Conservation (phyloP, 2,113 vertebrate species). For the Phalacrocorax carbo region DNA sequence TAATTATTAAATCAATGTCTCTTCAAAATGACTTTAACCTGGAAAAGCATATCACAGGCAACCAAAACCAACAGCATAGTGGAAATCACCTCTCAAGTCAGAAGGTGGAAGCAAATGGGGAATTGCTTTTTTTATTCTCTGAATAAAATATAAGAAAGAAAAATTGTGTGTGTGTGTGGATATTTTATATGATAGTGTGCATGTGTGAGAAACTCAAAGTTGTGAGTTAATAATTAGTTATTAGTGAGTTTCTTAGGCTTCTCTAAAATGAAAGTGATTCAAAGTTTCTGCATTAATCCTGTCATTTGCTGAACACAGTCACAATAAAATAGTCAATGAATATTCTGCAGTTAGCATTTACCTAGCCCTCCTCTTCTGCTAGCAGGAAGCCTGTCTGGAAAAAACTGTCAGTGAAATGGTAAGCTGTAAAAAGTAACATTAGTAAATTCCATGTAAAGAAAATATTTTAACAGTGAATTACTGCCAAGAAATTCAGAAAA, state of each 20-base stretch:
- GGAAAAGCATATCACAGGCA: not conserved
- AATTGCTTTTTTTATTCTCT: not conserved
- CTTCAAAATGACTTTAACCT: not conserved
- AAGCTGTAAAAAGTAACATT: not conserved
- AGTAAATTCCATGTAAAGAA: constrained; percentile 25
- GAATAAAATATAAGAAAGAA: not conserved
- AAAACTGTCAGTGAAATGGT: not conserved
- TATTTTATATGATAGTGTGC: not conserved
- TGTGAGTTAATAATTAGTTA: not conserved
- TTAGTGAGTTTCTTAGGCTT: not conserved
- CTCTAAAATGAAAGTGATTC: not conserved
- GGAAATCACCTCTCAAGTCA: not conserved
- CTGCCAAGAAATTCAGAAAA: constrained; percentile 19
- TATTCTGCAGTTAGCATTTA: not conserved
- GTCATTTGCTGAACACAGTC: not conserved
- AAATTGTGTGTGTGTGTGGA: too few relatives aligned
- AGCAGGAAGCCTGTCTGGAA: constrained; percentile 7
- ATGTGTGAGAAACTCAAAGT: not conserved
- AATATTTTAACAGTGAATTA: constrained; percentile 26
- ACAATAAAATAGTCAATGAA: not conserved
- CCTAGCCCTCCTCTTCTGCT: not conserved
- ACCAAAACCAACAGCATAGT: not conserved
- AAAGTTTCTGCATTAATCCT: not conserved
- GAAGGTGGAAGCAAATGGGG: not conserved
- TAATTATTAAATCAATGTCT: not conserved